Evolutionary conservation across 2,113 vertebrate genomes (phyloP).

Genomic region (Nibea albiflora): DNA sequence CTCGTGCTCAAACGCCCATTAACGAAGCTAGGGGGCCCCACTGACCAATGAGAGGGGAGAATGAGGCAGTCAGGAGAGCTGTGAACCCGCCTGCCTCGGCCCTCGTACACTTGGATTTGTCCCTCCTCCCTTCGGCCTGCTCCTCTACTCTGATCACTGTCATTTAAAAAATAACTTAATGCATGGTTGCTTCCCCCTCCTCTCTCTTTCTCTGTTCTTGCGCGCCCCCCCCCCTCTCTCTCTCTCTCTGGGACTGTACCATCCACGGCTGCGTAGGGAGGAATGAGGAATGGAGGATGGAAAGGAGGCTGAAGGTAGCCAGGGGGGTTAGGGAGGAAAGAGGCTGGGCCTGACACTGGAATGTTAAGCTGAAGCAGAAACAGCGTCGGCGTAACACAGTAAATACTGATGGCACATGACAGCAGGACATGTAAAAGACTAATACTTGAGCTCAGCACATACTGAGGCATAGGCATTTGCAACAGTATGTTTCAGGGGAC

Average conservation of each 20-base stretch:
- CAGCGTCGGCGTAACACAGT: not conserved
- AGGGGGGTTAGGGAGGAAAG: slow-evolving; percentile 41
- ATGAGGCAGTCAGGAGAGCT: slow-evolving; percentile 63
- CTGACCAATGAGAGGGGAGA: slow-evolving; percentile 59
- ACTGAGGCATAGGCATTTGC: too few species aligned
- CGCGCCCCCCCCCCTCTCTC: slow-evolving; percentile 12
- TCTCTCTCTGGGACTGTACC: slow-evolving; percentile 53
- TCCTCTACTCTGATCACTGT: slow-evolving; percentile 69
- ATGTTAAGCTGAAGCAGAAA: slow-evolving; percentile 68
- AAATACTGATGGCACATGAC: slow-evolving; percentile 49
- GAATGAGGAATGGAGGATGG: slow-evolving; percentile 55
- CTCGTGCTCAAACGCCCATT: slow-evolving; percentile 44
- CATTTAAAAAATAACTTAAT: slow-evolving; percentile 83
- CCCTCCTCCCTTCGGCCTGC: slow-evolving; percentile 48
- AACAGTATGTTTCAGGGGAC: not conserved
- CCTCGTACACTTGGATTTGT: slow-evolving; percentile 38
- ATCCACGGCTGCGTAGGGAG: slow-evolving; percentile 46
- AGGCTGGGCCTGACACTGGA: slow-evolving; percentile 62
- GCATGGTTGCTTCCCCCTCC: slow-evolving; percentile 62
- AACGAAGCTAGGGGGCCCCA: slow-evolving; percentile 38
- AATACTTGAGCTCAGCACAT: slow-evolving; percentile 11
- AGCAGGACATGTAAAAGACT: slow-evolving; percentile 25
- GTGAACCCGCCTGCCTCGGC: slow-evolving; percentile 50
- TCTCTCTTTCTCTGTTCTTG: slow-evolving; percentile 40
- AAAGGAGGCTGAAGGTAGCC: slow-evolving; percentile 63